Evolutionary conservation across 35 echinoderm and acorn worm genomes (phyloP).

Genomic region (Chiridota heheva): DNA sequence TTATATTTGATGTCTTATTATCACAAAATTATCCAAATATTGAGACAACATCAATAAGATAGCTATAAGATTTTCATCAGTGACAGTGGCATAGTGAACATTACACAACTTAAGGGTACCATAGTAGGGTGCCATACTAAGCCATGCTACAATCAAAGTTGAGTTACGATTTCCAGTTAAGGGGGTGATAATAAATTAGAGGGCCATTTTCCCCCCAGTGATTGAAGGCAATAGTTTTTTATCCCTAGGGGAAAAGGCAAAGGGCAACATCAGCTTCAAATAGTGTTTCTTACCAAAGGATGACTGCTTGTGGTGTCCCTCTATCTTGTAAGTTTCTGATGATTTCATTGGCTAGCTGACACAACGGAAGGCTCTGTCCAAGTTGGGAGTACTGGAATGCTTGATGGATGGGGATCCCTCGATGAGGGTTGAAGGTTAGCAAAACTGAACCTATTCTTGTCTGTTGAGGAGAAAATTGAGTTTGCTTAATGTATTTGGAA

Average conservation of each 20-base stretch:
- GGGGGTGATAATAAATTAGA: background rate
- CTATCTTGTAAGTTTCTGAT: slow-evolving; percentile 65
- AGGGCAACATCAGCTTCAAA: slow-evolving; percentile 7
- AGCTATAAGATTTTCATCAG: no score
- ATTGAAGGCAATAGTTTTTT: no score
- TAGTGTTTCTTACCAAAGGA: slow-evolving; percentile 63
- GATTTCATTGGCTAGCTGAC: slow-evolving; percentile 44
- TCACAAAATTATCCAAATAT: no score
- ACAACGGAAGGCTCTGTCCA: slow-evolving; percentile 50
- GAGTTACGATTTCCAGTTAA: no score
- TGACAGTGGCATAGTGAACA: no score
- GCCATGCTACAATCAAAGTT: no score
- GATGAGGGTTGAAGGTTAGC: slow-evolving; percentile 64
- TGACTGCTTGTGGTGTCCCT: slow-evolving; percentile 62
- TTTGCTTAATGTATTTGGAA: background rate
- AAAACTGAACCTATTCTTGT: slow-evolving; percentile 69
- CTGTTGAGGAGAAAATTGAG: slow-evolving; percentile 14
- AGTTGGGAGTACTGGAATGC: slow-evolving; percentile 55
- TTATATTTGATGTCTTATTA: no score
- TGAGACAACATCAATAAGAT: no score
- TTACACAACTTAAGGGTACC: no score
- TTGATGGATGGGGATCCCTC: slow-evolving; percentile 53
- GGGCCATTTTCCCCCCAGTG: background rate
- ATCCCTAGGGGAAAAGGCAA: no score
- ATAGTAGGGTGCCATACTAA: no score